Evolutionary conservation across 2,888 invertebrate species (phyloP).

Genomic region (Drosophila hamatofila): DNA sequence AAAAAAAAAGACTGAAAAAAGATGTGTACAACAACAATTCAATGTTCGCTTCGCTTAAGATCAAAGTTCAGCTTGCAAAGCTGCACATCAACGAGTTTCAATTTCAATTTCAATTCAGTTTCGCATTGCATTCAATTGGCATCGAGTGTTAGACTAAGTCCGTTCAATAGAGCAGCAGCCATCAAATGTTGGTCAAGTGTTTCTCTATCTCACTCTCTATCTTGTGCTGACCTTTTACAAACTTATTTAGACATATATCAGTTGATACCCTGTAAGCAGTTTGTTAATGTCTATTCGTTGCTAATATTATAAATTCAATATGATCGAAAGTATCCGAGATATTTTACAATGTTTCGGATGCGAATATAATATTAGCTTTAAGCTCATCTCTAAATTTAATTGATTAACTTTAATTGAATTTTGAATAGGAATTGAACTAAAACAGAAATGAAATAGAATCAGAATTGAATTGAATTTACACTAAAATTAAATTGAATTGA

Average conservation of each 20-base stretch:
- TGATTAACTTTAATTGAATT: not conserved
- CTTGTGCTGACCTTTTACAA: slow-evolving; percentile 34
- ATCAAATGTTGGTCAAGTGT: slow-evolving; percentile 51
- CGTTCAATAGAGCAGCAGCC: slow-evolving; percentile 29
- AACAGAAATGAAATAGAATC: too few species aligned
- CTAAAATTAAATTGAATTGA: not conserved
- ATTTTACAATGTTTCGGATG: not conserved
- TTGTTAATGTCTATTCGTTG: not conserved
- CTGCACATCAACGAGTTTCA: not conserved
- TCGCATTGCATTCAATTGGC: slow-evolving; percentile 12
- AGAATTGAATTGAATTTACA: too few species aligned
- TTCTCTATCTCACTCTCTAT: slow-evolving; percentile 5
- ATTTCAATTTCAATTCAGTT: slow-evolving; percentile 9
- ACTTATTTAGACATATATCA: slow-evolving; percentile 15
- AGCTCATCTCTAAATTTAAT: not conserved
- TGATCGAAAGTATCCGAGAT: too few species aligned
- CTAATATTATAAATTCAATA: not conserved
- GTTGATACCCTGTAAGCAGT: slow-evolving; percentile 15
- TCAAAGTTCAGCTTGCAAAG: slow-evolving; percentile 30
- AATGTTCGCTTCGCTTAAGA: slow-evolving; percentile 28
- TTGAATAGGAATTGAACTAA: too few species aligned
- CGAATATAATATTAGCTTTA: not conserved
- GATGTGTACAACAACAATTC: slow-evolving; percentile 7
- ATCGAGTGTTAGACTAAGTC: slow-evolving; percentile 15
- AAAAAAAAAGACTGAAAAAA: not conserved